A percentile compares a stretch with the other conserved stretches of the same genome.
These are phyloP conservation scores for Nothoprocta perdicaria DNA, from an alignment of 2,113 vertebrate species.

Conservation along the genomic window DNA sequence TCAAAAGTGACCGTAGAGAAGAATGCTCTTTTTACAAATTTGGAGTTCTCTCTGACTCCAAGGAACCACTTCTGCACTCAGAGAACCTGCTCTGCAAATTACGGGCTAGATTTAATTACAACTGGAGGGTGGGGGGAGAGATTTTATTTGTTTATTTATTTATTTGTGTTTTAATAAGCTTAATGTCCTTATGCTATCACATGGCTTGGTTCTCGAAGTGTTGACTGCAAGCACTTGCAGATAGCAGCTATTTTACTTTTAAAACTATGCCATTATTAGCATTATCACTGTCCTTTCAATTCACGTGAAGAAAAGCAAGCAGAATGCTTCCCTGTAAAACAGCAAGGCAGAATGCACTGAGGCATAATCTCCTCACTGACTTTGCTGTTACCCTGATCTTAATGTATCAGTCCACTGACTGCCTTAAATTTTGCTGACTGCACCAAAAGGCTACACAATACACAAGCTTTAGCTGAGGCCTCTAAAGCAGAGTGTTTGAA, in stretches of 20 bases:
- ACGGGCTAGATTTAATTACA: conserved; percentile 33
- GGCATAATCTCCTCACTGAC: background rate
- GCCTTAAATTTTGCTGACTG: background rate
- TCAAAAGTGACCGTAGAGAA: conserved; percentile 34
- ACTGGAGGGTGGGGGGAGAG: background rate
- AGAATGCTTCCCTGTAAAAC: background rate
- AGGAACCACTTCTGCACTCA: background rate
- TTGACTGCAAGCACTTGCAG: background rate
- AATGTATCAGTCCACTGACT: background rate
- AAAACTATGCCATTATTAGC: conserved; percentile 10
- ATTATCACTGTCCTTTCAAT: background rate
- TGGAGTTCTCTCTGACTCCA: background rate
- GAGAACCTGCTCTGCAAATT: conserved; percentile 20
- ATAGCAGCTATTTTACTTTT: conserved; percentile 27
- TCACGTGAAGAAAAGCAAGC: background rate
- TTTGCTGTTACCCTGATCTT: background rate
- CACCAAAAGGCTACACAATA: conserved; percentile 5
- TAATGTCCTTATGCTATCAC: conserved; percentile 42
- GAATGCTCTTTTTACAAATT: conserved; percentile 22
- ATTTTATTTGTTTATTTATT: no score
- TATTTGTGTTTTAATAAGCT: conserved; percentile 29
- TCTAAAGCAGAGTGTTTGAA: conserved; percentile 24
- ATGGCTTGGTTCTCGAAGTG: conserved; percentile 38
- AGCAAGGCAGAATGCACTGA: background rate
- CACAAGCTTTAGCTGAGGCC: background rate